Conservation (phyloP, 2,888 invertebrate species). For the Andricus quercusramuli region DNA sequence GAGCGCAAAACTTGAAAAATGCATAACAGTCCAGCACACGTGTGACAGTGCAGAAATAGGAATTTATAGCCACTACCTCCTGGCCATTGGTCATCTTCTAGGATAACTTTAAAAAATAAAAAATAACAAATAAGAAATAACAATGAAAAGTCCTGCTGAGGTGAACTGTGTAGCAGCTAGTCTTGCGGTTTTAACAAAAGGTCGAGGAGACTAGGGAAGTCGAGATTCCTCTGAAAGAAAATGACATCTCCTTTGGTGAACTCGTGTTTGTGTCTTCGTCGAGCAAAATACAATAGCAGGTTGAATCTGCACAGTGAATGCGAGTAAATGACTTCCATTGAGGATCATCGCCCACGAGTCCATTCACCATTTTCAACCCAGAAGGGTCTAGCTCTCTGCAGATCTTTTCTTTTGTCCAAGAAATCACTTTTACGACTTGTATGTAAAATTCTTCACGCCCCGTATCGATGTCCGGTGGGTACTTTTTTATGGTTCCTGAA, state of each 20-base stretch:
- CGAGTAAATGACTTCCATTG: conserved; percentile 76
- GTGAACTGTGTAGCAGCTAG: not conserved
- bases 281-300: conserved; percentile 69
- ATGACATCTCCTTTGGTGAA: conserved; percentile 62
- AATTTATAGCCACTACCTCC: conserved; percentile 60
- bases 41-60: conserved; percentile 48
- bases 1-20: conserved; percentile 64
- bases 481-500: conserved; percentile 22
- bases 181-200: conserved; percentile 44
- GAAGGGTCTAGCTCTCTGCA: conserved; percentile 55
- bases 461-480: not conserved
- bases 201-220: conserved; percentile 49
- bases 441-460: not conserved
- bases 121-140: too few species aligned
- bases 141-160: conserved; percentile 35
- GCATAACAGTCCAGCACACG: conserved; percentile 63
- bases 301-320: conserved; percentile 71
- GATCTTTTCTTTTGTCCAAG: conserved; percentile 42
- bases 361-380: conserved; percentile 64
- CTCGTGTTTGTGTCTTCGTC: conserved; percentile 48
- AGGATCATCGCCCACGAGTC: conserved; percentile 71
- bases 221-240: conserved; percentile 57
- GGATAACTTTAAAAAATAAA: not conserved
- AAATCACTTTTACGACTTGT: conserved; percentile 31
- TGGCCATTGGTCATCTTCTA: conserved; percentile 42